phyloP scores from a whole-genome alignment of 2,888 invertebrate genomes.

The Patella ulyssiponensis region DNA sequence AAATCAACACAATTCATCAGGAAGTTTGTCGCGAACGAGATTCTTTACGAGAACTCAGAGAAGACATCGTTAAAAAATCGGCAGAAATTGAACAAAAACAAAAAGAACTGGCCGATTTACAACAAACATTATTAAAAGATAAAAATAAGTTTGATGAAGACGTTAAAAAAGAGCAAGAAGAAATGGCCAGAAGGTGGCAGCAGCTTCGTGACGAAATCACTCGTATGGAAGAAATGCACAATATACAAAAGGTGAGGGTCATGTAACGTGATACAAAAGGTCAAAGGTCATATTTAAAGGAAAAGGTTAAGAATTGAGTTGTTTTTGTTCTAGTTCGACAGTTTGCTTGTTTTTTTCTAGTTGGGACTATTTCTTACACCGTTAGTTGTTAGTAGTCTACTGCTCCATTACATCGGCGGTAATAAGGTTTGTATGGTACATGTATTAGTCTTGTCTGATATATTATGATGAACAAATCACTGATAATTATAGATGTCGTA shows the following conservation, averaged over 20 bases:
- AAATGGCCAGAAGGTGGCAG: conserved; percentile 65
- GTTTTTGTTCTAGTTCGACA: too few species aligned
- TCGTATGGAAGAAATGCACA: conserved; percentile 64
- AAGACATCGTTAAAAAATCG: conserved; percentile 47
- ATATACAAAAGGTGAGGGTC: conserved; percentile 59
- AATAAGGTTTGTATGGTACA: too few species aligned
- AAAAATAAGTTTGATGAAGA: conserved; percentile 52
- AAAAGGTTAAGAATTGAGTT: too few species aligned
- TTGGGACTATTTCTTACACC: too few species aligned
- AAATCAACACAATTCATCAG: conserved; percentile 48
- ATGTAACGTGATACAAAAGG: conserved; percentile 3
- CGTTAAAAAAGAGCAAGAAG: conserved; percentile 58
- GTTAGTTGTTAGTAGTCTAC: too few species aligned
- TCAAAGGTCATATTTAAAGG: background rate
- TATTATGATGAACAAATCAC: too few species aligned
- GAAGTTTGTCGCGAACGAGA: conserved; percentile 22
- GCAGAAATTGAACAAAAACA: conserved; percentile 50
- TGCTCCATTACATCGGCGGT: too few species aligned
- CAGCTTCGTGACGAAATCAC: conserved; percentile 63
- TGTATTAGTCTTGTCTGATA: too few species aligned
- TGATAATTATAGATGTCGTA: too few species aligned
- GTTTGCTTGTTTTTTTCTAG: too few species aligned
- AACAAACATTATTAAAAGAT: conserved; percentile 48
- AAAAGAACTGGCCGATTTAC: conserved; percentile 48
- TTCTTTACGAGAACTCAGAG: conserved; percentile 40